Evolutionary conservation across 1,140 invertebrate genomes (phyloP), one percentile per base, ranked within the genome.

Genomic region (Zaprionus vittiger): DNA sequence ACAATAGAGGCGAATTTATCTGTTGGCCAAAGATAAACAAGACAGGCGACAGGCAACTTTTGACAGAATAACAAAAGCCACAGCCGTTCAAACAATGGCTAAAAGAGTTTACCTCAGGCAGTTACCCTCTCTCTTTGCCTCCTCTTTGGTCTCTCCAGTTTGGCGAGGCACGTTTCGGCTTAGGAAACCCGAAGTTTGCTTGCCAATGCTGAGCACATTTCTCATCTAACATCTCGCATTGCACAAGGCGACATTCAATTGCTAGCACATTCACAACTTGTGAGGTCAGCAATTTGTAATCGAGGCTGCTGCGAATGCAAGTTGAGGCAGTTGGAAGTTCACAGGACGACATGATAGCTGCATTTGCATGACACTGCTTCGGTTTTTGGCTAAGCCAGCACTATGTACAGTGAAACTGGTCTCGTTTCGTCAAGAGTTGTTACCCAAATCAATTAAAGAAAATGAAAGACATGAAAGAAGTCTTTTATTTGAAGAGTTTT

Each of bases 271-370:
- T 63, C 11, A 24, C n/a, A 14, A 52, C 66, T 26, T 63, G 24
- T 52, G 38, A 64, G 82, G 79, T 85, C 83, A 79, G 83, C 83
- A 81, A 63, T 79, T 78, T 72, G 34, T 64, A 79, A 80, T 71
- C 59, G 56, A 83, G 55, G n/a, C 41, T 44, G n/a, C 14, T 15
- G 15, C 5, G 15, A 41, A 41, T 68, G 31, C 31, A 52, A 49
- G 38, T 24, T 22, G 47, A 7, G 65, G 14, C 65, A 47, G 52
- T 63, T 75, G 47, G 37, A 55, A 44, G 37, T 41, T 17, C 47
- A 56, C 26, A 44, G 15, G 4, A 59, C 9, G 59, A 73, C 70
- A 73, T n/a, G 44, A 26, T 52, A 59, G 55, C 44, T 71, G 54
- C 67, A 75, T 75, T 75, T 75, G 60, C 41, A 63, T 71, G 52